phyloP scores from a whole-genome alignment of 2,113 vertebrate genomes.

The Cynopterus brachyotis region DNA sequence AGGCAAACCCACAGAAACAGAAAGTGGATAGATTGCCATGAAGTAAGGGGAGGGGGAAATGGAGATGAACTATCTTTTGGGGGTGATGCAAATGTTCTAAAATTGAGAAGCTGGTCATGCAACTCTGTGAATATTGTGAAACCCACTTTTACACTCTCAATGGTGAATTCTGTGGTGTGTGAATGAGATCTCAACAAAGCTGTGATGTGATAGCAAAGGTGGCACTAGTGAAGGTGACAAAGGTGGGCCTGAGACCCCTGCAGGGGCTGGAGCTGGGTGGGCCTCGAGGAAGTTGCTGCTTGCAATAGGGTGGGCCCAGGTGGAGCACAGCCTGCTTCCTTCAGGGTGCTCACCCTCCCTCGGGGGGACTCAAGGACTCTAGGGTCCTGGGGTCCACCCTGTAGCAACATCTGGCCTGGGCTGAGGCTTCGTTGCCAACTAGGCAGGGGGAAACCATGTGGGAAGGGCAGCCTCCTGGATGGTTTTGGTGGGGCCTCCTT shows the following conservation, averaged over 20 bases:
- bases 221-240: not conserved
- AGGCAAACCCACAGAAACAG: not conserved
- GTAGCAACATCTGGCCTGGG: not conserved
- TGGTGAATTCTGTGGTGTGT: no score
- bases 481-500: not conserved
- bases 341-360: rapidly evolving
- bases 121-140: not conserved
- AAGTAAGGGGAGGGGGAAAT: rapidly evolving
- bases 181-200: not conserved
- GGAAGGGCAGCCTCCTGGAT: not conserved
- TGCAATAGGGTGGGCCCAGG: not conserved
- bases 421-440: not conserved
- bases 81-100: not conserved
- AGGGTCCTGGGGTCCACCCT: not conserved
- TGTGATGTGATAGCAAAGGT: no score
- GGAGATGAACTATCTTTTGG: not conserved
- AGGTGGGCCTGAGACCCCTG: not conserved
- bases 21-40: not conserved
- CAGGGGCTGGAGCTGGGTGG: not conserved
- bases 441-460: not conserved
- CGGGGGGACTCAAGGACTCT: not conserved
- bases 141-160: rapidly evolving
- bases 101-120: not conserved
- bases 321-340: not conserved
- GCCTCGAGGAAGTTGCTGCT: not conserved